Conservation (phyloP, 2,797 vertebrate species). For the Protonibea diacanthus region DNA sequence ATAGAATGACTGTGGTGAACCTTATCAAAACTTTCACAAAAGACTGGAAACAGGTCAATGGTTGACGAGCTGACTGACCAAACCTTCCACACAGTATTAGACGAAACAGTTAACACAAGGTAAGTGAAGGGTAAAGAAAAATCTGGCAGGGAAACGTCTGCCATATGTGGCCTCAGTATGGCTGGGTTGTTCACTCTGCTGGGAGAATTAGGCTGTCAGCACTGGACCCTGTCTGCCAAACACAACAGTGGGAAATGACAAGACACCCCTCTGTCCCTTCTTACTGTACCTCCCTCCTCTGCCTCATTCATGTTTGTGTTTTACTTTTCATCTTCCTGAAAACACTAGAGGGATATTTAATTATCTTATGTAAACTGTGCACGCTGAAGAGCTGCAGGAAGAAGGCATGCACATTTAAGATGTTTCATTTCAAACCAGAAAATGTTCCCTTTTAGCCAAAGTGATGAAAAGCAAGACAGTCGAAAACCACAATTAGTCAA, state of each 20-base stretch:
- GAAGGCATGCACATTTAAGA: slow-evolving; percentile 18
- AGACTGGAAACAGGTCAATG: neutral
- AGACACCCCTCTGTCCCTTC: slow-evolving; percentile 26
- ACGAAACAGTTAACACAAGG: slow-evolving; percentile 17
- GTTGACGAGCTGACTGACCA: neutral
- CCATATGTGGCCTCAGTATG: slow-evolving; percentile 78
- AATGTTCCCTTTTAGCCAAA: slow-evolving; percentile 6
- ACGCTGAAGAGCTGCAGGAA: slow-evolving; percentile 6
- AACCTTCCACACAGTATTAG: slow-evolving; percentile 7
- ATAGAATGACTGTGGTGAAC: neutral
- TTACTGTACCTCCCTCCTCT: slow-evolving; percentile 10
- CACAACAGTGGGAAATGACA: slow-evolving; percentile 57
- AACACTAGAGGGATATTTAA: slow-evolving; percentile 54
- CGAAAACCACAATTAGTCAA: slow-evolving; percentile 35
- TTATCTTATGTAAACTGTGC: slow-evolving; percentile 40
- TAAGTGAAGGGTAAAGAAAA: slow-evolving; percentile 53
- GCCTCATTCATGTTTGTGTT: slow-evolving; percentile 37
- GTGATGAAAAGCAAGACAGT: slow-evolving; percentile 29
- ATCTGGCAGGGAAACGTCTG: slow-evolving; percentile 68
- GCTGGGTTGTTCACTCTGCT: slow-evolving; percentile 70
- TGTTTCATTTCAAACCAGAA: slow-evolving; percentile 44
- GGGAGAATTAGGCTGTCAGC: slow-evolving; percentile 76
- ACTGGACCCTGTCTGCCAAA: slow-evolving; percentile 68
- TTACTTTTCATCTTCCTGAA: slow-evolving; percentile 46
- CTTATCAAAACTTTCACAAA: neutral